These are phyloP conservation scores for Halichondria panicea DNA, from an alignment of 37 sponge, comb jelly and placozoan species.

Conservation along the genomic window DNA sequence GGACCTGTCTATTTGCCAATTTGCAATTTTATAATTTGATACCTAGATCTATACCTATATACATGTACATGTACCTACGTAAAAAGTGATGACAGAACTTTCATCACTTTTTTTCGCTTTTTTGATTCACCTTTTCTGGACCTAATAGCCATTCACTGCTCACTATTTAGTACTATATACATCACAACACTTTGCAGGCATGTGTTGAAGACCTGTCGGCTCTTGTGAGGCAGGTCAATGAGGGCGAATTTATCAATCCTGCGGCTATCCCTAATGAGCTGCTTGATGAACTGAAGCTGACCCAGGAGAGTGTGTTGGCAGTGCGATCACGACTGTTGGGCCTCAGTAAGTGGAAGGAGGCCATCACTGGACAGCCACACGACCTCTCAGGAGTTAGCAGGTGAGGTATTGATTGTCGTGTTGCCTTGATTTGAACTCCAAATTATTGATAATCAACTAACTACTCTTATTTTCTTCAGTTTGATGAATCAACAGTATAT, in stretches of 20 bases:
- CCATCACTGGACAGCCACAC: conserved; percentile 62
- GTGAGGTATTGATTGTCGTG: background rate
- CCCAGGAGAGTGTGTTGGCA: conserved; percentile 22
- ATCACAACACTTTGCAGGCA: conserved; percentile 7
- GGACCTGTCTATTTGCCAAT: background rate
- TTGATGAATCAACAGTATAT: conserved; percentile 19
- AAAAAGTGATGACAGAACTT: no score
- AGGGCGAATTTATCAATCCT: conserved; percentile 21
- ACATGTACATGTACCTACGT: no score
- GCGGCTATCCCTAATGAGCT: background rate
- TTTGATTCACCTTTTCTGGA: no score
- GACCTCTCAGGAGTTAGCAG: conserved; percentile 23
- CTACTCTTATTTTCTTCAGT: conserved; percentile 2
- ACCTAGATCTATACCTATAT: no score
- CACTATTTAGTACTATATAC: no score
- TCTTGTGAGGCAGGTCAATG: conserved; percentile 19
- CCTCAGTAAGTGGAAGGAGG: conserved; percentile 71
- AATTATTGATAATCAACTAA: background rate
- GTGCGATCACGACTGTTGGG: conserved; percentile 43
- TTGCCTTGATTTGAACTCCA: background rate
- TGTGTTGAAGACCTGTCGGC: conserved; percentile 30
- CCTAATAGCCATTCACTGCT: no score
- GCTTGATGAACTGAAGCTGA: conserved; percentile 2
- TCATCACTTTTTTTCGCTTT: no score
- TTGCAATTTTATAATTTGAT: background rate